Evolutionary conservation across 2,113 vertebrate genomes (phyloP), one percentile per base, ranked within the genome.

Genomic region (Toxotes chatareus): DNA sequence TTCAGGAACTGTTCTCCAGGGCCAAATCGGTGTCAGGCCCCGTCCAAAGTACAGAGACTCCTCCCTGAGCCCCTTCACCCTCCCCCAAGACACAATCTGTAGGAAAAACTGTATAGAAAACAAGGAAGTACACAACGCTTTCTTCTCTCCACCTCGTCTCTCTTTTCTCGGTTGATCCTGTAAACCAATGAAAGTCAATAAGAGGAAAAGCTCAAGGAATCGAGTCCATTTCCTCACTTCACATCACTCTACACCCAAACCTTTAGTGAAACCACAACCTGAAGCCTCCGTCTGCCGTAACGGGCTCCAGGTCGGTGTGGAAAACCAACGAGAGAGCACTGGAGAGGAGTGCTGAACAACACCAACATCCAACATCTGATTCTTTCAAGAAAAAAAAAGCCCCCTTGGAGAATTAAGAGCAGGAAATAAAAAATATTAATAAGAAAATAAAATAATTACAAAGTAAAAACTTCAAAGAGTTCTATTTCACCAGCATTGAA

Each of bases 401-500:
- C 76, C 82, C 73, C 17, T 27, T 73, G 34, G 53, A 88, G 80
- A 86, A 65, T 82, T 49, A 90, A 81, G 68, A 64, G 27, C 64
- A 75, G 86, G 64, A 84, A 85, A 88, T 85, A 82, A 77, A 77
- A 84, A 86, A 86, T 40, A 83, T 67, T 62, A 86, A 73, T 81
- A 85, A 51, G 40, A 81, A 92, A 89, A 90, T 86, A 87, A 92
- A 84, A 88, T 46, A 88, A 89, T 86, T 56, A 83, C 49, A 84
- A 85, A 86, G 53, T 83, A 82, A 84, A 89, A 87, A 76, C 16
- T 57, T 80, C 63, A 62, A 80, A 79, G 68, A 89, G 82, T 90
- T 91, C 80, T 40, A 67, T 89, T 91, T 90, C 87, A 84, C 77
- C 90, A 86, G 84, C 79, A 88, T 88, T 81, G 71, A 84, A 91